Evolutionary conservation across 2,113 vertebrate genomes (phyloP).

Genomic region (Tapirus terrestris): DNA sequence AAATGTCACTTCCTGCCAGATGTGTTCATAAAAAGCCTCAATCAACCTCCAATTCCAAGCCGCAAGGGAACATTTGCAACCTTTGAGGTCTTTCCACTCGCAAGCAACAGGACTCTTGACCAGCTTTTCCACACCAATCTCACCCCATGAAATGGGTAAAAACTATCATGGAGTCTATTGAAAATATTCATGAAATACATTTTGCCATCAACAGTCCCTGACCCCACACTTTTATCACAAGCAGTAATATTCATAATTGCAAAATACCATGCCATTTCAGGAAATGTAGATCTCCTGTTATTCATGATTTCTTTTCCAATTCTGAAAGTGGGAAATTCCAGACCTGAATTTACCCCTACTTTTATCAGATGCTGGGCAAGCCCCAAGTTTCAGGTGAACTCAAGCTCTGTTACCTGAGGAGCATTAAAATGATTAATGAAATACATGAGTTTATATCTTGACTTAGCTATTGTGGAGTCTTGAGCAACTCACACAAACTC

Average conservation of each 20-base stretch:
- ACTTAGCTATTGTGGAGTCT: not conserved
- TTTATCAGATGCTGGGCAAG: not conserved
- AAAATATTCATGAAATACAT: not conserved
- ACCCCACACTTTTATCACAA: not conserved
- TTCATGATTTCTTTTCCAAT: not conserved
- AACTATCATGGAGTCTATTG: not conserved
- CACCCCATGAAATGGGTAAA: not conserved
- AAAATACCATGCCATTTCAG: not conserved
- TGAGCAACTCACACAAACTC: not conserved
- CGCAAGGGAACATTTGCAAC: not conserved
- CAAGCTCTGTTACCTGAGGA: not conserved
- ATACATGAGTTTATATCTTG: not conserved
- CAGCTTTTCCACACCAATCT: not conserved
- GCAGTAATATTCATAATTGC: not conserved
- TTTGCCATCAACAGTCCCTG: not conserved
- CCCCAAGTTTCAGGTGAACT: not conserved
- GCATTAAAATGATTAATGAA: not conserved
- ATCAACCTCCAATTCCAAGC: conserved; percentile 9
- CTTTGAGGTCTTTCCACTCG: not conserved
- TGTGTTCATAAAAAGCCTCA: conserved; percentile 49
- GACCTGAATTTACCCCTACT: not conserved
- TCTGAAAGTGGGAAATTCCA: not conserved
- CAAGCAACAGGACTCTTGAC: too few relatives aligned
- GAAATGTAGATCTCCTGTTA: not conserved
- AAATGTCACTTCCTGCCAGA: conserved; percentile 75